Conservation (phyloP, 1,140 invertebrate genomes). For the Leptoteleia sp. region DNA sequence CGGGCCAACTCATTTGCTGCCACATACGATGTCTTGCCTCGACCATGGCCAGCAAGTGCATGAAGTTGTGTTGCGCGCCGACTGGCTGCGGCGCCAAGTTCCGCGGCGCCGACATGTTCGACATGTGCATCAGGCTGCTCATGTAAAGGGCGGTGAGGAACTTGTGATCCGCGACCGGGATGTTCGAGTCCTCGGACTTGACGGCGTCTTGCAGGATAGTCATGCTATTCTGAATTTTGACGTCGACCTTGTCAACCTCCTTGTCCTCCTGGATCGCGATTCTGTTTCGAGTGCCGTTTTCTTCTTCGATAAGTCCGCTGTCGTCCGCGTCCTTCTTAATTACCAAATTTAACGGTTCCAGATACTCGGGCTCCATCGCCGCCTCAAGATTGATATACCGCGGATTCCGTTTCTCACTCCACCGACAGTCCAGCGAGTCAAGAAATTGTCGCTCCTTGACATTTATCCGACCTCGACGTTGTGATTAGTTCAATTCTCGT, state of each 20-base stretch:
- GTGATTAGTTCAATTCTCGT: neutral
- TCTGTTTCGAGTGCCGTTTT: slow-evolving; percentile 14
- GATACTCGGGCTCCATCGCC: slow-evolving; percentile 80
- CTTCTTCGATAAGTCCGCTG: slow-evolving; percentile 25
- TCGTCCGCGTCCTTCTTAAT: slow-evolving; percentile 76
- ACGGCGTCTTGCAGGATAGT: slow-evolving; percentile 77
- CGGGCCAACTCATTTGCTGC: slow-evolving; percentile 79
- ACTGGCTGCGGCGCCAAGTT: slow-evolving; percentile 72
- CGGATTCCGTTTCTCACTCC: slow-evolving; percentile 57
- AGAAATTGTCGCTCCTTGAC: neutral
- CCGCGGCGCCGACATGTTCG: slow-evolving; percentile 73
- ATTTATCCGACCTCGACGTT: slow-evolving; percentile 3
- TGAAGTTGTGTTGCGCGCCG: slow-evolving; percentile 75
- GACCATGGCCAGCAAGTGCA: slow-evolving; percentile 78
- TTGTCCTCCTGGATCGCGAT: slow-evolving; percentile 65
- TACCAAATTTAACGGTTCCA: slow-evolving; percentile 80
- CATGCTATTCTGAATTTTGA: slow-evolving; percentile 72
- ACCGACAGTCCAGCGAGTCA: slow-evolving; percentile 46
- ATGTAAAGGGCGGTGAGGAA: slow-evolving; percentile 84
- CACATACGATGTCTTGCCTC: slow-evolving; percentile 81
- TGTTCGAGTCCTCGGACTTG: slow-evolving; percentile 76
- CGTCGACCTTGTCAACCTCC: slow-evolving; percentile 63
- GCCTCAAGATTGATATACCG: slow-evolving; percentile 34
- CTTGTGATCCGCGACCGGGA: slow-evolving; percentile 81
- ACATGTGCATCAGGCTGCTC: slow-evolving; percentile 82